Base-by-base conservation (phyloP, 2,797 vertebrate species). In the Sorex maritimensis region DNA sequence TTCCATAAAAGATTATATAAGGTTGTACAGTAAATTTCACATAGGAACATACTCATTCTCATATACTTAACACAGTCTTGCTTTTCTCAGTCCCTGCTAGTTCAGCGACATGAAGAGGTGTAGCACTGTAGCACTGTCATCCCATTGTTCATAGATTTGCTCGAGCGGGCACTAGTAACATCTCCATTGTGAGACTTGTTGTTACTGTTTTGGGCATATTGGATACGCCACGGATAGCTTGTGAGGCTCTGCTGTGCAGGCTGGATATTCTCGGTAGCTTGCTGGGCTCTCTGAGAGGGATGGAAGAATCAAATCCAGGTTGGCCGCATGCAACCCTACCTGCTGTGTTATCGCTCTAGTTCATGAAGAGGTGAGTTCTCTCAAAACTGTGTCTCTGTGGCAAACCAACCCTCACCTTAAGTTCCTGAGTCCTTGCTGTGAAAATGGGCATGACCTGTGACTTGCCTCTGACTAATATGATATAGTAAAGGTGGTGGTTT, bases 1-100 rank as follows among this genome's bases (percentile, higher is more conserved):
- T 95, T 94, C 23, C 38, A 30, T 73, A 81, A 68, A 82, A 83
- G 26, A 34, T 38, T 1, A 81, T 46, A 67, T 88, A 28, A 68
- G 71, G 61, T 61, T 41, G 0, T 65, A 14, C 11, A 11, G 28
- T 61, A 78, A 65, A 8, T 44, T 91, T 75, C 14, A 2, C 38
- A 46, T 10, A 49, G 77, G 52, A 93, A 23, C 17, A n/a, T 77
- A 30, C 19, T 65, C 6, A 11, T 71, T 83, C 69, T 30, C 41
- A 67, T 0, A 4, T 12, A 49, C 2, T 24, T 19, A 75, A 73
- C 6, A 9, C 79, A 52, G 2, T 49, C n/a, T 72, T 79, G 10
- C 34, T 58, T 0, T 55, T 73, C 28, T 71, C 13, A 28, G 0
- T 38, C 8, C 61, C 88, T 77, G 14, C 68, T 82, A 26, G 61